phyloP scores from a whole-genome alignment of 2,113 vertebrate genomes.

The Morone chrysops region DNA sequence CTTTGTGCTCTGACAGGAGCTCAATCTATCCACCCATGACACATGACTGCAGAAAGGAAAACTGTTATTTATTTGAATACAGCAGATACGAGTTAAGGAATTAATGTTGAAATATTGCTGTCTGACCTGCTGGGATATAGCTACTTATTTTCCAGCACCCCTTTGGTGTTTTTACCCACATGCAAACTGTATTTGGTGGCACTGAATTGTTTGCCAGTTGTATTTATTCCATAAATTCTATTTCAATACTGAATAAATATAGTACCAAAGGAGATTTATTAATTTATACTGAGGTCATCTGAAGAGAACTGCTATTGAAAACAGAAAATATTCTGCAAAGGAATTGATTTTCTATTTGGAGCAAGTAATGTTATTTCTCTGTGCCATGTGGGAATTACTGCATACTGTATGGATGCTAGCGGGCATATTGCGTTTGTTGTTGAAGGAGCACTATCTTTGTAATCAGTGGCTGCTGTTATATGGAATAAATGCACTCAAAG shows the following conservation, averaged over 20 bases:
- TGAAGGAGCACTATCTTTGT: constrained; percentile 39
- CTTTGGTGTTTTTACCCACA: constrained; percentile 54
- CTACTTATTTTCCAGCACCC: constrained; percentile 40
- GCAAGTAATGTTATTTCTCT: constrained; percentile 57
- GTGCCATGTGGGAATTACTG: constrained; percentile 62
- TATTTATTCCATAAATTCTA: constrained; percentile 67
- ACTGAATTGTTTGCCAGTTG: constrained; percentile 67
- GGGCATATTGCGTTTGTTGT: constrained; percentile 35
- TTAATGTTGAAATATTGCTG: constrained; percentile 63
- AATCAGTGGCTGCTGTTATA: constrained; percentile 64
- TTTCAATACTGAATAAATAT: constrained; percentile 74
- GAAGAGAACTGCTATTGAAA: constrained; percentile 60
- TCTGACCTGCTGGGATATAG: constrained; percentile 46
- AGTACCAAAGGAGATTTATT: constrained; percentile 65
- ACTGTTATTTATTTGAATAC: constrained; percentile 77
- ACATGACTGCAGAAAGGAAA: constrained; percentile 79
- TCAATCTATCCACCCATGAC: constrained; percentile 84
- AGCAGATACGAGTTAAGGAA: constrained; percentile 73
- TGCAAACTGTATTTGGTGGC: constrained; percentile 59
- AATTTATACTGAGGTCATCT: constrained; percentile 68
- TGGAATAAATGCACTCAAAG: constrained; percentile 57
- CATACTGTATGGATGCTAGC: constrained; percentile 48
- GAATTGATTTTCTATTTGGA: constrained; percentile 74
- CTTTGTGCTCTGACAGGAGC: constrained; percentile 85
- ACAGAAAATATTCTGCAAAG: constrained; percentile 65